Evolutionary conservation across 2,113 vertebrate species (phyloP).

Genomic region (Chroicocephalus ridibundus): DNA sequence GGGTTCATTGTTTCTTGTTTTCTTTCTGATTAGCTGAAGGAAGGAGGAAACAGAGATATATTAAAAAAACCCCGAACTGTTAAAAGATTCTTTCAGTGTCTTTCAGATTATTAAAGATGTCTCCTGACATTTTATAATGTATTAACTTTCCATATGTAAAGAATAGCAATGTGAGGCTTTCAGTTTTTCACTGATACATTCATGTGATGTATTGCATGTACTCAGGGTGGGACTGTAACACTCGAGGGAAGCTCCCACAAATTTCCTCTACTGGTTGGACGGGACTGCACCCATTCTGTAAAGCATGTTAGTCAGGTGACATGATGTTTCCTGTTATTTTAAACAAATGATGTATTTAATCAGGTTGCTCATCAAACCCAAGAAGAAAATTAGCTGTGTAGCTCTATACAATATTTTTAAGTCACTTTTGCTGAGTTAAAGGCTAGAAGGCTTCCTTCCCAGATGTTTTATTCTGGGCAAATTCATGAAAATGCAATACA

Average conservation of each 20-base stretch:
- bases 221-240: neutral
- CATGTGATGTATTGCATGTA: neutral
- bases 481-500: neutral
- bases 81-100: neutral
- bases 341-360: neutral
- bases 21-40: neutral
- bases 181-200: neutral
- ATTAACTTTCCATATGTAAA: neutral
- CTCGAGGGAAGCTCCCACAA: neutral
- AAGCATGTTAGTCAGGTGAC: neutral
- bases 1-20: neutral
- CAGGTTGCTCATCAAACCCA: neutral
- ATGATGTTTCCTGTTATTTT: neutral
- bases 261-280: neutral
- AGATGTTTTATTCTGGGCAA: neutral
- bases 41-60: neutral
- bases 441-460: neutral
- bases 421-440: neutral
- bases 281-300: neutral
- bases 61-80: neutral
- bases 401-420: neutral
- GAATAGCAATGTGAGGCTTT: neutral
- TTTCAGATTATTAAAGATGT: neutral
- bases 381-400: neutral
- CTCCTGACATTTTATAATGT: neutral